Percentiles rank a stretch among this genome's conserved stretches.
Conservation (phyloP, 2,888 invertebrate genomes). For the Ashinkailepas kermadecensis region DNA sequence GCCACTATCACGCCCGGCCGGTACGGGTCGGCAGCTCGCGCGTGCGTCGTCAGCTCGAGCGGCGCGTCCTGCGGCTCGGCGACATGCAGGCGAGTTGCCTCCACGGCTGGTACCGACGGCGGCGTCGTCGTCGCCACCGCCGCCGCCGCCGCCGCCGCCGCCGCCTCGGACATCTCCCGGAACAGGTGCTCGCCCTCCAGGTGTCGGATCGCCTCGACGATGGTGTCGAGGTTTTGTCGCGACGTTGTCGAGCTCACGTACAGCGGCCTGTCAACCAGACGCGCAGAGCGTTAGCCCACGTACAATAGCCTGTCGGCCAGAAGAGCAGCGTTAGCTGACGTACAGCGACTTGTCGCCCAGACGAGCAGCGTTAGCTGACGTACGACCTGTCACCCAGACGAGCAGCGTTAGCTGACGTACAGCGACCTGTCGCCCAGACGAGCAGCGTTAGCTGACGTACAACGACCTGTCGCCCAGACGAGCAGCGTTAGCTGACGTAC, state of each 20-base stretch:
- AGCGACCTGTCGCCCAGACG: too few relatives aligned
- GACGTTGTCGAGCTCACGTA: conserved; percentile 48
- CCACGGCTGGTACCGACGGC: neutral
- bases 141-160: neutral
- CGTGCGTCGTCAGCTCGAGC: conserved; percentile 15
- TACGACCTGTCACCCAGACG: too few relatives aligned
- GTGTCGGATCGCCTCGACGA: conserved; percentile 96
- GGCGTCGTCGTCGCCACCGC: neutral
- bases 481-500: too few relatives aligned
- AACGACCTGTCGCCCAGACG: too few relatives aligned
- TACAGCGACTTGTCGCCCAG: too few relatives aligned
- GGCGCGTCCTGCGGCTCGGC: conserved; percentile 8
- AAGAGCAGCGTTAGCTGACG: too few relatives aligned
- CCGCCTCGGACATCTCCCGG: conserved; percentile 37
- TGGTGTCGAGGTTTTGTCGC: conserved; percentile 91
- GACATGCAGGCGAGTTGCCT: neutral
- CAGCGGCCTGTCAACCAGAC: neutral
- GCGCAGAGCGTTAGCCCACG: too few relatives aligned
- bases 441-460: too few relatives aligned
- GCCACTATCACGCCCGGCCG: neutral
- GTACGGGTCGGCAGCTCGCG: neutral
- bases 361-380: too few relatives aligned
- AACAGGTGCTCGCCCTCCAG: conserved; percentile 93
- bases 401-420: too few relatives aligned
- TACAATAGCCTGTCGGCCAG: too few relatives aligned